A percentile compares a stretch with the other conserved stretches of the same genome.
Evolutionary conservation across 2,113 vertebrate species (phyloP).

Genomic region (Forbesichthys agassizii): DNA sequence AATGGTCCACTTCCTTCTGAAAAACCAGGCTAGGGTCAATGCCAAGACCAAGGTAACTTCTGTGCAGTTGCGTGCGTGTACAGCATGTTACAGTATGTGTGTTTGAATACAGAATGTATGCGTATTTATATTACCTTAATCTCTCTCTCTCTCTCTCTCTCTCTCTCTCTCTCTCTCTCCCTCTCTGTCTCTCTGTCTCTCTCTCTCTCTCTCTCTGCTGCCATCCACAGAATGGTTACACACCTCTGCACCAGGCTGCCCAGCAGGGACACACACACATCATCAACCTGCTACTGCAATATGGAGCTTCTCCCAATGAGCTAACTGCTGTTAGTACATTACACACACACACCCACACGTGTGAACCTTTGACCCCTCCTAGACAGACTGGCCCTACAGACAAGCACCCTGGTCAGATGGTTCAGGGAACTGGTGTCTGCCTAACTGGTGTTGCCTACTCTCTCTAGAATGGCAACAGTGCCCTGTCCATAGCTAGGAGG

Average conservation of each 20-base stretch:
- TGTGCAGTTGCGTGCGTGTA: not conserved
- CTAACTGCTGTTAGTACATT: constrained; percentile 87
- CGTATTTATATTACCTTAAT: not conserved
- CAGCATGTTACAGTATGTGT: not conserved
- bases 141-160: not conserved
- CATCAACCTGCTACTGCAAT: constrained; percentile 92
- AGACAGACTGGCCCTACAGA: not conserved
- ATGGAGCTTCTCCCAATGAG: constrained; percentile 91
- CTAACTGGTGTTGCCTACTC: not conserved
- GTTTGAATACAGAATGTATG: not conserved
- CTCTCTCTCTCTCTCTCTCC: not conserved
- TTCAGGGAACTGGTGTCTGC: too few species aligned
- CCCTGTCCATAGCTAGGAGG: constrained; percentile 90
- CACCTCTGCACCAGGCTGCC: constrained; percentile 92
- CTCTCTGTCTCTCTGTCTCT: not conserved
- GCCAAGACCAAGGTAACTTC: constrained; percentile 90
- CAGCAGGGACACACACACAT: constrained; percentile 98
- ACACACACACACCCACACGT: constrained; percentile 13
- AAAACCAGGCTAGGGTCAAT: constrained; percentile 93
- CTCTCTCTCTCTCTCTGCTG: not conserved
- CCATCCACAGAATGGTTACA: constrained; percentile 90
- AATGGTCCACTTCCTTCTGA: constrained; percentile 94
- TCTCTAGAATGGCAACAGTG: constrained; percentile 92
- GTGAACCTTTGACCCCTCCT: not conserved
- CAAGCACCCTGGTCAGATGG: not conserved